phyloP scores from a whole-genome alignment of 2,888 invertebrate species.

The Dasysyrphus tricinctus region DNA sequence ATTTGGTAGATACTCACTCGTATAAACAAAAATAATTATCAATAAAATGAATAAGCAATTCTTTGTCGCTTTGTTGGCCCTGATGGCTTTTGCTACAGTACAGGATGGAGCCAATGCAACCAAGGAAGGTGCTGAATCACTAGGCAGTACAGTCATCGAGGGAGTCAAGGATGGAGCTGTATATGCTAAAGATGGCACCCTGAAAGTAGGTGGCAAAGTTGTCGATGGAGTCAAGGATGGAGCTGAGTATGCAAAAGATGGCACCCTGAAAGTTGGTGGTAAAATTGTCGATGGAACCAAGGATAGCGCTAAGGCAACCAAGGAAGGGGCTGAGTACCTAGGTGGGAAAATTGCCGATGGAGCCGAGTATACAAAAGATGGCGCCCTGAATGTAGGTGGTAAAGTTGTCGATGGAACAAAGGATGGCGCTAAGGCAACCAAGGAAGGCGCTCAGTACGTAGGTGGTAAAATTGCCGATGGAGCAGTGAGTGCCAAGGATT shows the following conservation, averaged over 20 bases:
- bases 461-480: constrained; percentile 25
- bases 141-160: no score
- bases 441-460: constrained; percentile 11
- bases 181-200: no score
- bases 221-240: constrained; percentile 78
- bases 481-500: constrained; percentile 16
- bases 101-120: no score
- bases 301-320: constrained; percentile 19
- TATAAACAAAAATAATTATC: background rate
- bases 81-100: constrained; percentile 11
- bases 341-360: background rate
- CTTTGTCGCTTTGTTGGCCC: constrained; percentile 2
- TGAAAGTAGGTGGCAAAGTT: constrained; percentile 38
- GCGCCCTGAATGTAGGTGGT: constrained; percentile 11
- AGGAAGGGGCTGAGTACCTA: constrained; percentile 5
- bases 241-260: no score
- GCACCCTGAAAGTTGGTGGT: constrained; percentile 69
- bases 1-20: no score
- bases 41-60: constrained; percentile 33
- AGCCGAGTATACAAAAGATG: background rate
- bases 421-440: constrained; percentile 11
- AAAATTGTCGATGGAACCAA: background rate
- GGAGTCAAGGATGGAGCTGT: no score
- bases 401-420: constrained; percentile 78
- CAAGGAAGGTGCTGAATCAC: no score